phyloP scores from a whole-genome alignment of 1,140 invertebrate genomes.

The Hycleus cichorii region DNA sequence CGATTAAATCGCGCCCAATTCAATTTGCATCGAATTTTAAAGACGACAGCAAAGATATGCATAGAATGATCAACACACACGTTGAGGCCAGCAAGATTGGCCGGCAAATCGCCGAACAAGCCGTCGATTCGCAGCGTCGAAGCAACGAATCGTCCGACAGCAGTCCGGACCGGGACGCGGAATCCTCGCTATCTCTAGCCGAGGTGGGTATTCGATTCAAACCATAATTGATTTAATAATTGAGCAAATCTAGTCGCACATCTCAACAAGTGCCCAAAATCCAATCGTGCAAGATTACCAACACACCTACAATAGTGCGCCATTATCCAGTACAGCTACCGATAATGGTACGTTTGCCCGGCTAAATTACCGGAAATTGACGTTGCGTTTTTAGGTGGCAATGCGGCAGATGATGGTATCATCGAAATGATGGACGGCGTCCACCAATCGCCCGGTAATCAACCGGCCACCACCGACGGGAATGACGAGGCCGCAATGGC shows the following conservation, averaged over 20 bases:
- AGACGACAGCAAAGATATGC: constrained; percentile 52
- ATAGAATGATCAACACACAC: constrained; percentile 61
- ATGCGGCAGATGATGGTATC: constrained; percentile 46
- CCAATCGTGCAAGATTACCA: constrained; percentile 6
- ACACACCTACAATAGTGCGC: constrained; percentile 20
- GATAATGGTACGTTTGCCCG: constrained; percentile 29
- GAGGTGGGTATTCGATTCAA: constrained; percentile 21
- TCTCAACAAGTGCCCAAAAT: constrained; percentile 27
- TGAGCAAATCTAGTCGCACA: constrained; percentile 26
- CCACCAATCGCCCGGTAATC: constrained; percentile 43
- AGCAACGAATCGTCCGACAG: constrained; percentile 46
- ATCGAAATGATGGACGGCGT: constrained; percentile 52
- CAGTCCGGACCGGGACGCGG: constrained; percentile 40
- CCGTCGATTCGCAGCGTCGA: constrained; percentile 51
- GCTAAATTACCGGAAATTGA: not conserved
- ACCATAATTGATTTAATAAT: not conserved
- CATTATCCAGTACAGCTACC: constrained; percentile 31
- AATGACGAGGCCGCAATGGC: constrained; percentile 89
- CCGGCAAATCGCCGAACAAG: constrained; percentile 66
- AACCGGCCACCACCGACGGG: constrained; percentile 53
- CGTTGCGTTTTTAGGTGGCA: constrained; percentile 37
- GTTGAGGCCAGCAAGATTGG: constrained; percentile 76
- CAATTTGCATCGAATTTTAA: constrained; percentile 4
- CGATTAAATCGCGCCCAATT: not conserved
- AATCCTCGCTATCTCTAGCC: constrained; percentile 21